Evolutionary conservation across 2,113 vertebrate genomes (phyloP), one percentile per base, ranked within the genome.

Genomic region (Dicaeum eximium): DNA sequence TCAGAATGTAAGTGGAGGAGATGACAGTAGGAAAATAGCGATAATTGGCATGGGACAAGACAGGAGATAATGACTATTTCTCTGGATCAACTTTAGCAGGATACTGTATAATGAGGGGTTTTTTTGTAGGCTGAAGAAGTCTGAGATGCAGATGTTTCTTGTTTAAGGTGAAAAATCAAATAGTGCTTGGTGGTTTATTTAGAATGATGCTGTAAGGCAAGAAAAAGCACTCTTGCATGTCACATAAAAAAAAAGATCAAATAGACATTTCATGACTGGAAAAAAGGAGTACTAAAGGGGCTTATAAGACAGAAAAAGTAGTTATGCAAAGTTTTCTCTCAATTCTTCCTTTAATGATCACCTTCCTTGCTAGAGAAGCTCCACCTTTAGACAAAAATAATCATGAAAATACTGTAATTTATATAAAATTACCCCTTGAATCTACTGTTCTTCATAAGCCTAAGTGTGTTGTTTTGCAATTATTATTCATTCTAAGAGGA

Each of bases 401-500:
- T 95, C 3, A 83, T 64, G 21, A 87, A 86, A 92, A 83, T 19
- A 60, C 60, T 80, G 56, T 93, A 92, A 91, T 87, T 92, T 65
- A 47, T 92, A 35, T 88, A 64, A 90, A 78, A 94, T 93, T 96
- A 77, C 71, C 37, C 64, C 60, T 93, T 86, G 60, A 86, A 95
- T 80, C 57, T 67, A 22, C 44, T 48, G 28, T 71, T 81, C 20
- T 48, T 73, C 47, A 44, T 80, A 86, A 92, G 58, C 51, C 31
- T 73, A 61, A 77, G 69, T 4, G 3, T 80, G 84, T 79, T 30
- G 7, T 91, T 88, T 70, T 94, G 22, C 54, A 65, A 42, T 73
- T 96, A 95, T 82, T 94, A 62, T 30, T 91, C 47, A 47, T 86
- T 89, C 44, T 81, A 30, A 90, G 67, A 53, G 21, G 27, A 72